Percentiles rank a stretch among this genome's conserved stretches.
phyloP scores from a whole-genome alignment of 2,888 invertebrate genomes.

The Drosophila peninsularis region DNA sequence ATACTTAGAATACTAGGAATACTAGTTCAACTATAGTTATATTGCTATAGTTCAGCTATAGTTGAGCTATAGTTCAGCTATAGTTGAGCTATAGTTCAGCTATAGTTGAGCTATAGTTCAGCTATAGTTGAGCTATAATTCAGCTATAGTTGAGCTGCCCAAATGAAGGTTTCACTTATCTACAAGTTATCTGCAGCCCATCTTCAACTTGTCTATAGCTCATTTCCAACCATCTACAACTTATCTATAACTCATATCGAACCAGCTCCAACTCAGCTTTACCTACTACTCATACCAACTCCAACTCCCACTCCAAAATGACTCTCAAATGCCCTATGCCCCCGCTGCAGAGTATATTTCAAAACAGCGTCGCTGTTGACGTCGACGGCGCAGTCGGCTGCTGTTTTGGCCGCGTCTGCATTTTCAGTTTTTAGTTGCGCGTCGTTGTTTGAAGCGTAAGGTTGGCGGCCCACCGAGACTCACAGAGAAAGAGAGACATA shows the following conservation, averaged over 20 bases:
- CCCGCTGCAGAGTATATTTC: slow-evolving; percentile 28
- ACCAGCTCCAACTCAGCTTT: no score
- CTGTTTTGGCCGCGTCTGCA: slow-evolving; percentile 71
- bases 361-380: slow-evolving; percentile 34
- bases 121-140: no score
- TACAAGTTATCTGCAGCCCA: not conserved
- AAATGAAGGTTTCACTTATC: not conserved
- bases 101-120: no score
- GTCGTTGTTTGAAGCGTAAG: slow-evolving; percentile 75
- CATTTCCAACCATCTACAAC: no score
- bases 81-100: no score
- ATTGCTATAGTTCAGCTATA: no score
- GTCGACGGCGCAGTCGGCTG: slow-evolving; percentile 35
- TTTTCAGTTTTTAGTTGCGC: slow-evolving; percentile 74
- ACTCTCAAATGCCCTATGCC: not conserved
- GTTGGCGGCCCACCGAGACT: slow-evolving; percentile 43
- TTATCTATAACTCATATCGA: no score
- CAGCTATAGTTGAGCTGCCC: not conserved
- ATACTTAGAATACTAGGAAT: not conserved
- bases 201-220: no score
- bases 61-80: no score
- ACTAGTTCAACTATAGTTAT: no score
- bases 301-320: not conserved
- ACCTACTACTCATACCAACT: no score
- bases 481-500: slow-evolving; percentile 13